Base-by-base conservation (phyloP, 2,888 invertebrate species). In the Agriopis aurantiaria region DNA sequence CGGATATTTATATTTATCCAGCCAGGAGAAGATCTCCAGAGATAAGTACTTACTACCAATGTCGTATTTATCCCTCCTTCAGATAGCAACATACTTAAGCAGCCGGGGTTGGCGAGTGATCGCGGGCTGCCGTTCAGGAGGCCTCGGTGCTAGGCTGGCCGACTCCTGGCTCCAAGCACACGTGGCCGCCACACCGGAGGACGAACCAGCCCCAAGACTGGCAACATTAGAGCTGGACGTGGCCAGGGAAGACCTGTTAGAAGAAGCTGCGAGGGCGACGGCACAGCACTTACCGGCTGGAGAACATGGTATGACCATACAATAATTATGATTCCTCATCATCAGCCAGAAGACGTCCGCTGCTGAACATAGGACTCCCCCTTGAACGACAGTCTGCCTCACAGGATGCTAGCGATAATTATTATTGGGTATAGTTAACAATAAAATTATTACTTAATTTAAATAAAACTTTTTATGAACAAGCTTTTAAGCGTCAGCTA, bases 271-370 rank as follows among this genome's bases (percentile, higher is more conserved):
- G 12, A 96, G 97, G 76, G 96, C 96, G 23, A 96, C 97, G 75
- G 96, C 97, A 17, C 96, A 97, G 63, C 97, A 97, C 92, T 91
- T 97, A 82, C 97, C 97, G 71, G 97, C 97, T 61, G 97, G 97
- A 52, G 97, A 97, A 92, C 97, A 97, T 85, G 97, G 97, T 96
- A 76, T 73, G 79, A 14, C 59, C 8, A 2, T n/a, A n/a, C n/a
- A n/a, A n/a, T n/a, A n/a, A n/a, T n/a, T n/a, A n/a, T n/a, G n/a
- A n/a, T n/a, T n/a, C n/a, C n/a, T 23, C 17, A 23, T 23, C 2
- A 23, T 23, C 17, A 23, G 17, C 17, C 1, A 23, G 17, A 23
- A 23, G n/a, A n/a, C n/a, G n/a, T n/a, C 17, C 17, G 2, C 17
- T 23, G 17, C 17, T 23, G 17, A 23, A 23, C 17, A 23, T 23